A percentile compares a stretch with the other conserved stretches of the same genome.
These are phyloP conservation scores for Acropternis orthonyx DNA, from an alignment of 2,797 vertebrate species.

Conservation along the genomic window DNA sequence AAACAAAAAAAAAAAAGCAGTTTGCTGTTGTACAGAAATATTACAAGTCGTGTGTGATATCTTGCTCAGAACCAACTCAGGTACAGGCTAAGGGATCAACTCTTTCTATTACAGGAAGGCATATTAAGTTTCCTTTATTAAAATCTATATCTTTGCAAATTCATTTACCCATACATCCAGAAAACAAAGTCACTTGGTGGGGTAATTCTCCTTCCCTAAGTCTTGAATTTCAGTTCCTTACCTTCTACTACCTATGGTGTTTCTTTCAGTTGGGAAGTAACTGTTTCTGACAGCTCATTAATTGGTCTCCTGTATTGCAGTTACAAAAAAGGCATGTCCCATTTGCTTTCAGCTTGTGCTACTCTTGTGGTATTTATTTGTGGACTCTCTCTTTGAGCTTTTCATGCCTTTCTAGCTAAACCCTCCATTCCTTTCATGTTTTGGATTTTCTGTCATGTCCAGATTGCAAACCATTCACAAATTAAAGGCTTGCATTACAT, in stretches of 20 bases:
- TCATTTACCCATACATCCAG: neutral
- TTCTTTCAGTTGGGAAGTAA: neutral
- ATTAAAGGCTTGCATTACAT: neutral
- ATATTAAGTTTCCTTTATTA: neutral
- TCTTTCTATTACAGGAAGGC: neutral
- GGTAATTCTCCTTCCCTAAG: neutral
- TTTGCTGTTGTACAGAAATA: neutral
- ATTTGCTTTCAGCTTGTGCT: slow-evolving; percentile 10
- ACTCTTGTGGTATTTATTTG: neutral
- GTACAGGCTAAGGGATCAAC: neutral
- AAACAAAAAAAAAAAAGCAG: neutral
- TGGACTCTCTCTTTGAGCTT: neutral
- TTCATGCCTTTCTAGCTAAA: slow-evolving; percentile 12
- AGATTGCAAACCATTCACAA: neutral
- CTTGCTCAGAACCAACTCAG: neutral
- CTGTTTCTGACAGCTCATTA: slow-evolving; percentile 34
- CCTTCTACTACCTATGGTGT: neutral
- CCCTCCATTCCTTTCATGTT: neutral
- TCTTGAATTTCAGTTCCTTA: neutral
- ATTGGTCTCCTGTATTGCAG: neutral
- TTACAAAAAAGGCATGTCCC: slow-evolving; percentile 1
- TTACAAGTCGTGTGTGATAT: neutral
- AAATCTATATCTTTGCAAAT: neutral
- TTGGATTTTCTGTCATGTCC: slow-evolving; percentile 17
- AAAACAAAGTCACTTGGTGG: neutral